Conservation (phyloP, 2,888 invertebrate genomes). For the Diploptera punctata region DNA sequence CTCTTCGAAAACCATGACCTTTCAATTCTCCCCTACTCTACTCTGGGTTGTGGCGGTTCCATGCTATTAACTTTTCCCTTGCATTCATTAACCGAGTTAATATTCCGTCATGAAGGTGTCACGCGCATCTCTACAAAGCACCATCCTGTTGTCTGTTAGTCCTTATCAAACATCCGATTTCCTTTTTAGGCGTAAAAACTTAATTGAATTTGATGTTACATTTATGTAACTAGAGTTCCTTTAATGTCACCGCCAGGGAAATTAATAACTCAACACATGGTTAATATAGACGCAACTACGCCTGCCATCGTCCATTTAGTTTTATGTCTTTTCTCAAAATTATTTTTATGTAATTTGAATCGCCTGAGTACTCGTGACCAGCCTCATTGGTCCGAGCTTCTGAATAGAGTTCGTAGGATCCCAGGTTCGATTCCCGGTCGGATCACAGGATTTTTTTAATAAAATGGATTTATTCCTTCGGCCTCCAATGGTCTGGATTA, state of each 20-base stretch:
- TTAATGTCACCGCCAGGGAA: background rate
- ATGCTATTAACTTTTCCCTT: background rate
- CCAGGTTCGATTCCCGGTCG: too few species aligned
- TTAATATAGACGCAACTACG: background rate
- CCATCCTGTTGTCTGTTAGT: background rate
- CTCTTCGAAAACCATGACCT: background rate
- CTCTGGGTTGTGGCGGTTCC: conserved; percentile 1
- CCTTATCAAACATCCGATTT: background rate
- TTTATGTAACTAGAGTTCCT: background rate
- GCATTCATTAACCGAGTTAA: conserved; percentile 9
- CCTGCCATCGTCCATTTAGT: too few species aligned
- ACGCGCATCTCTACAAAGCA: background rate
- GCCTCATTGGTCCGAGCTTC: too few species aligned
- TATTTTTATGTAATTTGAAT: too few species aligned
- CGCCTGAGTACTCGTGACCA: too few species aligned
- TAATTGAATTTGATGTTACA: background rate
- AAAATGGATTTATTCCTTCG: too few species aligned
- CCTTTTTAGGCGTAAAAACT: background rate
- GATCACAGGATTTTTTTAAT: too few species aligned
- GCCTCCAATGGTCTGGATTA: too few species aligned
- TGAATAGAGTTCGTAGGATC: too few species aligned
- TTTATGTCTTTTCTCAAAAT: too few species aligned
- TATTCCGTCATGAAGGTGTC: background rate
- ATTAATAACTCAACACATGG: background rate
- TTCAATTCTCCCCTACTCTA: background rate